Evolutionary conservation across 2,888 invertebrate species (phyloP).

Genomic region (Marasmarcha lunaedactyla): DNA sequence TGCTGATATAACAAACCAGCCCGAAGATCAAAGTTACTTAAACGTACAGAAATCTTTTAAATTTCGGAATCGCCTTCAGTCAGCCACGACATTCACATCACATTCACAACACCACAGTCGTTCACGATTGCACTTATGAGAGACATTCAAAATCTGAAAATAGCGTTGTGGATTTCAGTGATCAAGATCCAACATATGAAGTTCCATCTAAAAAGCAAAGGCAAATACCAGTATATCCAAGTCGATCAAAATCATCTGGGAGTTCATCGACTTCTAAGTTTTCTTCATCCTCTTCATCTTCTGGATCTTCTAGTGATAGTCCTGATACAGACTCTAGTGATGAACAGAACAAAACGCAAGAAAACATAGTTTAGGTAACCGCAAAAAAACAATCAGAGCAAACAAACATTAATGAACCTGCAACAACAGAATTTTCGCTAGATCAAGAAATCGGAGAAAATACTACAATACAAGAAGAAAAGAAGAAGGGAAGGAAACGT

Average conservation of each 20-base stretch:
- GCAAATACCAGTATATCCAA: constrained; percentile 6
- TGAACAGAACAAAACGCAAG: too few relatives aligned
- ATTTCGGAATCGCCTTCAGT: constrained; percentile 4
- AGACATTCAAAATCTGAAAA: neutral
- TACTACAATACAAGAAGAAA: constrained; percentile 10
- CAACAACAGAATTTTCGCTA: constrained; percentile 6
- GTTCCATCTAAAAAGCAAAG: constrained; percentile 9
- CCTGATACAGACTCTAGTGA: too few relatives aligned
- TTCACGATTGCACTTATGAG: too few relatives aligned
- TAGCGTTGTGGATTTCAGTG: constrained; percentile 12
- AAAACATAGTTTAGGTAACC: too few relatives aligned
- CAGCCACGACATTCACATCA: constrained; percentile 11
- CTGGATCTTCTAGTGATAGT: constrained; percentile 7
- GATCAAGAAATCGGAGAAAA: constrained; percentile 8
- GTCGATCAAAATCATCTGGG: neutral
- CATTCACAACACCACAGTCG: too few relatives aligned
- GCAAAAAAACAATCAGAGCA: too few relatives aligned
- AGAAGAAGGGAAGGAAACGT: constrained; percentile 13
- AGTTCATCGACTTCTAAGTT: constrained; percentile 8
- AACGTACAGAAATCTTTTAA: neutral
- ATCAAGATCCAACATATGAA: too few relatives aligned
- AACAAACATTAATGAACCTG: too few relatives aligned
- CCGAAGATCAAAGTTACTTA: too few relatives aligned
- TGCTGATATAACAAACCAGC: constrained; percentile 11
- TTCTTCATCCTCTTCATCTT: constrained; percentile 11